Evolutionary conservation across 2,888 invertebrate genomes (phyloP).

Genomic region (Zelleria hepariella): DNA sequence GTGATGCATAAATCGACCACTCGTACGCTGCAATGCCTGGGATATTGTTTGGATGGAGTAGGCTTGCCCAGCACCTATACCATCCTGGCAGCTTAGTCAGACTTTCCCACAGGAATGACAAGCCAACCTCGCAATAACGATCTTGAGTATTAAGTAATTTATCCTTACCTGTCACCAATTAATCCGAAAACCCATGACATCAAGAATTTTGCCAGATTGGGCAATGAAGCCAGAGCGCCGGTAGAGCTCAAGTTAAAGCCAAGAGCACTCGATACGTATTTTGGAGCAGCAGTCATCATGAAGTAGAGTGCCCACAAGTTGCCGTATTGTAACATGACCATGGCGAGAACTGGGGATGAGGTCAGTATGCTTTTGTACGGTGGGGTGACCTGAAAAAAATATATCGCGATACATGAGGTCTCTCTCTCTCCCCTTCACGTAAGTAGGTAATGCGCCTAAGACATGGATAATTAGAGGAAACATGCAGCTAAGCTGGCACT

Average conservation of each 20-base stretch:
- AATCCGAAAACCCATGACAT: conserved; percentile 80
- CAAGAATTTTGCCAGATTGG: conserved; percentile 78
- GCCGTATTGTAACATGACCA: conserved; percentile 78
- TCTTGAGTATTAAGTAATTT: no score
- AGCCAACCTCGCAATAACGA: background rate
- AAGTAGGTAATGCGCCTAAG: no score
- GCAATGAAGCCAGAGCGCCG: conserved; percentile 78
- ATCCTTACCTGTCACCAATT: conserved; percentile 72
- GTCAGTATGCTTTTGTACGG: conserved; percentile 74
- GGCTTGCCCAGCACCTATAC: no score
- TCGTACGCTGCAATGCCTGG: no score
- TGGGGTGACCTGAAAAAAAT: conserved; percentile 71
- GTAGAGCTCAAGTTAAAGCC: conserved; percentile 80
- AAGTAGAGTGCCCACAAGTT: conserved; percentile 84
- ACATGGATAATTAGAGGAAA: no score
- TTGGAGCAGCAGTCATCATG: conserved; percentile 81
- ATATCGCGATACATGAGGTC: background rate
- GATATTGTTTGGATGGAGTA: no score
- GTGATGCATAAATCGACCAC: no score
- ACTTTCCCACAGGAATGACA: no score
- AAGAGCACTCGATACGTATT: conserved; percentile 79
- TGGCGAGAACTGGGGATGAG: conserved; percentile 79
- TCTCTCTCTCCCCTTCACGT: no score
- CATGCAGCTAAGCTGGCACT: no score
- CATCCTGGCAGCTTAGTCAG: no score